Percentiles rank a stretch among this genome's conserved stretches.
phyloP scores from a whole-genome alignment of 1,140 invertebrate species.

The Forficula auricularia region DNA sequence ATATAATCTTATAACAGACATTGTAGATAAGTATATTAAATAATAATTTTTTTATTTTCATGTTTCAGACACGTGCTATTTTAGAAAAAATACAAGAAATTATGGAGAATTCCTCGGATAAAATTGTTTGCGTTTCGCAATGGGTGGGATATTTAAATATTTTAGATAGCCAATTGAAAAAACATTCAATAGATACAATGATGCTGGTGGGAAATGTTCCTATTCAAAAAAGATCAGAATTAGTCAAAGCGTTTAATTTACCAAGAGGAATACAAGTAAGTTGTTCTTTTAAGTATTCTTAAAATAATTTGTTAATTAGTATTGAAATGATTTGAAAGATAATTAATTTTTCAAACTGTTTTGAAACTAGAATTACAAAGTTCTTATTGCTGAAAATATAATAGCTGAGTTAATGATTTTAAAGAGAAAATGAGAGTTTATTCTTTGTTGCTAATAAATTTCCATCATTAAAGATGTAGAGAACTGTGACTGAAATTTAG shows the following conservation, averaged over 20 bases:
- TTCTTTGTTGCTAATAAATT: too few species aligned
- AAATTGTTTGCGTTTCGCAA: conserved; percentile 72
- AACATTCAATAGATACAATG: conserved; percentile 30
- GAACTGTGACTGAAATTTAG: too few species aligned
- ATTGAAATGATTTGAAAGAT: neutral
- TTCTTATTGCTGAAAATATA: neutral
- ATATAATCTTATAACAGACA: too few species aligned
- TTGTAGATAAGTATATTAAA: too few species aligned
- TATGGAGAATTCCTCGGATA: conserved; percentile 38
- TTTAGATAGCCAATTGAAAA: conserved; percentile 38
- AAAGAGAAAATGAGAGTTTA: too few species aligned
- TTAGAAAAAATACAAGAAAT: conserved; percentile 19
- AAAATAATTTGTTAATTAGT: neutral
- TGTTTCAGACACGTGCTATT: conserved; percentile 34
- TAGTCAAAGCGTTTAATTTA: conserved; percentile 1
- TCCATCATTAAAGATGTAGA: too few species aligned
- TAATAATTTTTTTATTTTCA: too few species aligned
- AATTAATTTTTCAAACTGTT: neutral
- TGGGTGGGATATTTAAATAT: conserved; percentile 63
- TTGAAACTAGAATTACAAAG: too few species aligned
- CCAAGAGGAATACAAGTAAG: conserved; percentile 27
- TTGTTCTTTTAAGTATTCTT: conserved; percentile 6
- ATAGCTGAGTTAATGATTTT: too few species aligned
- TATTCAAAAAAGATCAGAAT: conserved; percentile 30
- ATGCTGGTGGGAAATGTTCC: conserved; percentile 49